Percentiles rank a stretch among this genome's conserved stretches.
Evolutionary conservation across 1,140 invertebrate species (phyloP).

Genomic region (Gryllus bimaculatus): DNA sequence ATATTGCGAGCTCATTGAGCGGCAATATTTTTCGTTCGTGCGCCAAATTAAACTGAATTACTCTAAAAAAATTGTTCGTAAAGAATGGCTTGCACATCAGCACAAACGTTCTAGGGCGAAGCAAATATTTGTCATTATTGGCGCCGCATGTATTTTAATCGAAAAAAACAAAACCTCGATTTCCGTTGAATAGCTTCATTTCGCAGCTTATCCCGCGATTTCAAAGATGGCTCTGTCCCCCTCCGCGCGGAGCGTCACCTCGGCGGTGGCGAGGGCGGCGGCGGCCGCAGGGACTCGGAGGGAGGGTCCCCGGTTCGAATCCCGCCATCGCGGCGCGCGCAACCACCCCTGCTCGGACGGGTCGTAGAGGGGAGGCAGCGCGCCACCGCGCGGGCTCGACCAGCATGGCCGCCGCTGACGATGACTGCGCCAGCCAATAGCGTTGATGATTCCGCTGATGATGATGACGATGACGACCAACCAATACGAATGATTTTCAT

Average conservation of each 20-base stretch:
- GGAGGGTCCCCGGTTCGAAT: not conserved
- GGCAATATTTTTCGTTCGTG: too few species aligned
- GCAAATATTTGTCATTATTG: not conserved
- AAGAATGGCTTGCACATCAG: too few species aligned
- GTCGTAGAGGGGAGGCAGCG: not conserved
- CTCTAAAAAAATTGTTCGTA: too few species aligned
- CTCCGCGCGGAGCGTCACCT: not conserved
- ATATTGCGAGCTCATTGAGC: too few species aligned
- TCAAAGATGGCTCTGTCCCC: not conserved
- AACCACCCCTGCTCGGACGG: not conserved
- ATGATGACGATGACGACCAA: not conserved
- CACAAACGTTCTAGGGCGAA: not conserved
- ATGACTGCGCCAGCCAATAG: not conserved
- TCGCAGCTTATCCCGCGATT: not conserved
- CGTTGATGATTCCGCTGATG: not conserved
- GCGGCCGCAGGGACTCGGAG: not conserved
- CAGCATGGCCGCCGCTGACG: not conserved
- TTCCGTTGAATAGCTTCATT: not conserved
- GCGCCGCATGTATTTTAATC: not conserved
- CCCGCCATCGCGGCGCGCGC: not conserved
- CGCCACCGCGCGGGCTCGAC: not conserved
- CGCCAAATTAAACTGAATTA: too few species aligned
- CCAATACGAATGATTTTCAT: constrained; percentile 1
- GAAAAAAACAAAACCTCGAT: not conserved
- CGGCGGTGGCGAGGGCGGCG: too few species aligned